Base-by-base conservation (phyloP, 2,797 vertebrate genomes). In the Vespertilio murinus region DNA sequence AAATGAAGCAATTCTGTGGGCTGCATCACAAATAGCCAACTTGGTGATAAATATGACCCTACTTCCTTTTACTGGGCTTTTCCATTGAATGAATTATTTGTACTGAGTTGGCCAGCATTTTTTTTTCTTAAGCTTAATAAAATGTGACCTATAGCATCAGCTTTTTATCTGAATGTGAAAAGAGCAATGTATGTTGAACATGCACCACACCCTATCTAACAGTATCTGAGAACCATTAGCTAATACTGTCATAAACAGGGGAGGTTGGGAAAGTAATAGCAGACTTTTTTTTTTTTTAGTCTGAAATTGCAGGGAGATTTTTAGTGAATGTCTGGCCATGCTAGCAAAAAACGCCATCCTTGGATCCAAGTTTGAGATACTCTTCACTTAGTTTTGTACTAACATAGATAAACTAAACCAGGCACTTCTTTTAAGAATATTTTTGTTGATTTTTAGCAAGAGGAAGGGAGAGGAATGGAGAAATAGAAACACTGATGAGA, bases 81-180 rank as follows among this genome's bases (percentile, higher is more conserved):
- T 87, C 67, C 81, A 42, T 83, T 80, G 40, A 93, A 52, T 78
- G 52, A 88, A 77, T 86, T 91, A 47, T 86, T 93, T 83, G 10
- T 12, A 35, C 25, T 54, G 22, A 2, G 18, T 80, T 90, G 90
- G 56, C 45, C 23, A 94, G 35, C 40, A 92, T 93, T 91, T 95
- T 96, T 95, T 96, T 95, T 59, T 70, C 38, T 33, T 23, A 61
- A 96, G 18, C 75, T 77, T 94, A 25, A 25, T 88, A 96, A 64
- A 93, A 90, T 82, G 69, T 88, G n/a, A 61, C 71, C 69, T 93
- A 5, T 95, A 94, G 85, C 0, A 2, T 94, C 47, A 95, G 5
- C 13, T 35, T 79, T 78, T 95, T 87, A 92, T 90, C 61, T 97
- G 95, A 97, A 94, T 86, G 35, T 70, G 90, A 92, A 87, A 92